Percentiles rank a stretch among this genome's conserved stretches.
Conservation (phyloP, 2,113 vertebrate species). For the Scalopus aquaticus region DNA sequence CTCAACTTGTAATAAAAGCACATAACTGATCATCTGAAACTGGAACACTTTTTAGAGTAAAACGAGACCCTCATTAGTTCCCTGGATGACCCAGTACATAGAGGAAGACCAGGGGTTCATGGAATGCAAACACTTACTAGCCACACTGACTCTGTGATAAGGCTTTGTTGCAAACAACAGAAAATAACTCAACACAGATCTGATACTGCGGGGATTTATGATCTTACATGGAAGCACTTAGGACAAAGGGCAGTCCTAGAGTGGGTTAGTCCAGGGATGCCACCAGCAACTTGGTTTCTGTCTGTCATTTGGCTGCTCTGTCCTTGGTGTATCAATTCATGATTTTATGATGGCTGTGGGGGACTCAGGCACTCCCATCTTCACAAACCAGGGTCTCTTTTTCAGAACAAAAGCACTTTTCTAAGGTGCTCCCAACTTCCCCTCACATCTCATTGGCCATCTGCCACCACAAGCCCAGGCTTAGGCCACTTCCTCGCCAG, state of each 20-base stretch:
- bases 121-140: neutral
- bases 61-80: fast-evolving
- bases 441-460: neutral
- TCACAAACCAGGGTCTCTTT: neutral
- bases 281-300: fast-evolving
- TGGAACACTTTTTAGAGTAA: neutral
- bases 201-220: fast-evolving
- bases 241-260: neutral
- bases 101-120: too few species aligned
- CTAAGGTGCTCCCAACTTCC: neutral
- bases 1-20: too few species aligned
- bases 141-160: fast-evolving
- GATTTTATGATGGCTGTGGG: neutral
- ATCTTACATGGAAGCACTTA: fast-evolving
- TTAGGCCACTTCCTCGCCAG: neutral
- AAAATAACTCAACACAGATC: neutral
- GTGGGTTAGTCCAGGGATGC: fast-evolving
- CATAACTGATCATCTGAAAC: too few species aligned
- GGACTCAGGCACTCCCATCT: too few species aligned
- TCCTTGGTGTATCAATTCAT: fast-evolving
- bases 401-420: neutral
- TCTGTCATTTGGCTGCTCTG: neutral
- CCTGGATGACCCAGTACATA: too few species aligned
- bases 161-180: neutral
- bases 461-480: fast-evolving